These are phyloP conservation scores for Ceratosolen fusciceps DNA, from an alignment of 1,140 invertebrate genomes.

Conservation along the genomic window DNA sequence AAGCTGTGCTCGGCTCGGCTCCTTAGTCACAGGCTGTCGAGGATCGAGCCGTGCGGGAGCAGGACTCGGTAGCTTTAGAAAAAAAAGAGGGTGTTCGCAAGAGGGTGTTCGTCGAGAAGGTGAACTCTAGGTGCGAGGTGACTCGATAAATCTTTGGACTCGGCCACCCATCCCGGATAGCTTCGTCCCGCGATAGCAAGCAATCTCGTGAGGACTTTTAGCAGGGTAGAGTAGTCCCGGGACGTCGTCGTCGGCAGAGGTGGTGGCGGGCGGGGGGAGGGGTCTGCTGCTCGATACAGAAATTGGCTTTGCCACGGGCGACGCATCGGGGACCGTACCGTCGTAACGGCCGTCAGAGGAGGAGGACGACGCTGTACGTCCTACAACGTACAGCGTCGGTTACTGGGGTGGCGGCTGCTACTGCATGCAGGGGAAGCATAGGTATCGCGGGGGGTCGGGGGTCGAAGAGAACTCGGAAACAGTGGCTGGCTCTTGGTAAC, in stretches of 20 bases:
- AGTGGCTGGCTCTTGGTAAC: conserved; percentile 7
- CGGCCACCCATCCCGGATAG: neutral
- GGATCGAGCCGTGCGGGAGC: no score
- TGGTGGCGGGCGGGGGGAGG: neutral
- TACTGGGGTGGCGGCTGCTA: no score
- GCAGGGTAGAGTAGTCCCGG: neutral
- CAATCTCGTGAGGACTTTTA: neutral
- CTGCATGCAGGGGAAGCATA: no score
- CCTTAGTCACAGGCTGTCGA: no score
- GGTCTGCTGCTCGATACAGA: no score
- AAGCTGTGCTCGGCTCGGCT: neutral
- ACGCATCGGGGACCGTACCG: neutral
- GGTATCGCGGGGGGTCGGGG: no score
- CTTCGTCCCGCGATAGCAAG: neutral
- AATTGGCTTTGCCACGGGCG: conserved; percentile 19
- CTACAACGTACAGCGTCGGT: no score
- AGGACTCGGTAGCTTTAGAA: neutral
- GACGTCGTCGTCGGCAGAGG: neutral
- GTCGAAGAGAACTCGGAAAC: conserved; percentile 14
- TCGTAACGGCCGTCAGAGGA: neutral
- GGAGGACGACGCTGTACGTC: no score
- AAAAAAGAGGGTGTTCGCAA: neutral
- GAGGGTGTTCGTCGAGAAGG: conserved; percentile 2
- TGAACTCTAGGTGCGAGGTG: neutral
- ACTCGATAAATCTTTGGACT: conserved; percentile 11